Conservation (phyloP, 1,140 invertebrate genomes). For the Drosophila malerkotliana region DNA sequence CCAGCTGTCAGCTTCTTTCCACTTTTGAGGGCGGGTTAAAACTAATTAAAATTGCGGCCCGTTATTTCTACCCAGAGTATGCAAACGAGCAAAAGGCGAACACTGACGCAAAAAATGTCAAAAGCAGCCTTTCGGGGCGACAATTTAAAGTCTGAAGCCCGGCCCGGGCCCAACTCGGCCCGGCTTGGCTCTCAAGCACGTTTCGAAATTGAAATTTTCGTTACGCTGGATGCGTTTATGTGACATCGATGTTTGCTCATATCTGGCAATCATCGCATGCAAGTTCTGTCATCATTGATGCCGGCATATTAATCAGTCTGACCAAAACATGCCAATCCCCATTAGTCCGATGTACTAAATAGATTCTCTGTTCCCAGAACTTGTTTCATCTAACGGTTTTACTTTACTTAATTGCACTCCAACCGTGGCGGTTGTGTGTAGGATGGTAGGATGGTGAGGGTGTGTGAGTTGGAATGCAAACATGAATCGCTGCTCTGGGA, state of each 20-base stretch:
- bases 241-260: constrained; percentile 53
- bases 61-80: constrained; percentile 33
- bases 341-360: constrained; percentile 2
- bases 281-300: constrained; percentile 19
- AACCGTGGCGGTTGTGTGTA: constrained; percentile 1
- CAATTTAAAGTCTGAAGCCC: constrained; percentile 54
- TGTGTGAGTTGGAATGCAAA: constrained; percentile 4
- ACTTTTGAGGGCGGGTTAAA: constrained; percentile 27
- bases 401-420: constrained; percentile 49
- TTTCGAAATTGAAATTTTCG: constrained; percentile 52
- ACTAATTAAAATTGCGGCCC: constrained; percentile 65
- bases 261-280: constrained; percentile 50
- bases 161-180: not conserved
- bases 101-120: constrained; percentile 22
- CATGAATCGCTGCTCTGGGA: constrained; percentile 9
- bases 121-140: constrained; percentile 46
- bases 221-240: constrained; percentile 35
- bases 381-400: constrained; percentile 22
- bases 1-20: constrained; percentile 58
- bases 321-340: constrained; percentile 37
- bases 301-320: constrained; percentile 69
- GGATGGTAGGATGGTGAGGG: not conserved
- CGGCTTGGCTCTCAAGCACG: constrained; percentile 54
- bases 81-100: constrained; percentile 13
- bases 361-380: constrained; percentile 2